Percentiles rank a stretch among this genome's conserved stretches.
Evolutionary conservation across 1,140 invertebrate genomes (phyloP).

Genomic region (Bicyclus anynana): DNA sequence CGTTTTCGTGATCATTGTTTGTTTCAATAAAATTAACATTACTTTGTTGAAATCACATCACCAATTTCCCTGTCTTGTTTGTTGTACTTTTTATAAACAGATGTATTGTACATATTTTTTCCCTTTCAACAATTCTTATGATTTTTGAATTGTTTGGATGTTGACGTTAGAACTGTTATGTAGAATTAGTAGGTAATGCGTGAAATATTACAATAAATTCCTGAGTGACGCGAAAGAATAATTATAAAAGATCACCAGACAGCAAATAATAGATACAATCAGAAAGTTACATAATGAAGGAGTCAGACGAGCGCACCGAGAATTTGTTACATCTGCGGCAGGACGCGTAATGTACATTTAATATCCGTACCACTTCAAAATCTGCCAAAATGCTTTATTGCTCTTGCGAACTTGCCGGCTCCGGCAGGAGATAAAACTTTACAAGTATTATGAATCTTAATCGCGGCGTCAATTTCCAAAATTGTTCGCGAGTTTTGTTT

Average conservation of each 20-base stretch:
- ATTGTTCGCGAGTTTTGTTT: conserved; percentile 63
- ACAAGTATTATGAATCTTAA: conserved; percentile 72
- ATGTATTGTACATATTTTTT: no score
- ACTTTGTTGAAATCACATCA: no score
- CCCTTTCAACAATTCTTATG: no score
- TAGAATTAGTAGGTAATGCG: no score
- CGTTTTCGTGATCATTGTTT: no score
- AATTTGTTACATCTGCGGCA: conserved; percentile 58
- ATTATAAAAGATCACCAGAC: neutral
- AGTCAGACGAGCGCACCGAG: conserved; percentile 20
- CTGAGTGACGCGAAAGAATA: neutral
- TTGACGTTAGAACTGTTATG: no score
- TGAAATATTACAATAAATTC: neutral
- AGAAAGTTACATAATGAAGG: conserved; percentile 28
- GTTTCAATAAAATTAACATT: no score
- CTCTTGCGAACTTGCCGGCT: conserved; percentile 48
- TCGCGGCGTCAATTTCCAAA: conserved; percentile 59
- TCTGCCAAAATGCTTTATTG: conserved; percentile 72
- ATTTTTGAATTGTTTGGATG: no score
- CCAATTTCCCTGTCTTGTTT: no score
- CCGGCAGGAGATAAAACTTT: conserved; percentile 65
- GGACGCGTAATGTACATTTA: conserved; percentile 65
- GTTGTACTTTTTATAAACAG: no score
- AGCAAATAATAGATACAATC: conserved; percentile 18
- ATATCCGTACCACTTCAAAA: conserved; percentile 65